These are phyloP conservation scores for Arrhamphus sclerolepis DNA, from an alignment of 2,797 vertebrate species.

Conservation along the genomic window DNA sequence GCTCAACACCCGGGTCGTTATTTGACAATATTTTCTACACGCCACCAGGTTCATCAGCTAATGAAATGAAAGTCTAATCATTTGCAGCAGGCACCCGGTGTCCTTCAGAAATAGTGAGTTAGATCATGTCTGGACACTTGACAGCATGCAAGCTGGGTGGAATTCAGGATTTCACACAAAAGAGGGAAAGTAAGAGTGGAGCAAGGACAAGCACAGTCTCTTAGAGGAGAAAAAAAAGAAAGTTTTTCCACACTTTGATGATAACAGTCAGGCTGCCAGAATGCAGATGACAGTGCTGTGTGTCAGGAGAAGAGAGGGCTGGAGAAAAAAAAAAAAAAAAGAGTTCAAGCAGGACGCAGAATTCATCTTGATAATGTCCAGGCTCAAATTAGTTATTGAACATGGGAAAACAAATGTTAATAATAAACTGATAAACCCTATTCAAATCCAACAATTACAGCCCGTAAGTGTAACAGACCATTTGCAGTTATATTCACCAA, in stretches of 20 bases:
- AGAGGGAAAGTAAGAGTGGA: slow-evolving; percentile 12
- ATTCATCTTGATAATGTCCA: background rate
- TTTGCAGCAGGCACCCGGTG: slow-evolving; percentile 13
- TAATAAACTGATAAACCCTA: no score
- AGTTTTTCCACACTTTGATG: slow-evolving; percentile 34
- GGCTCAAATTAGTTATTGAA: background rate
- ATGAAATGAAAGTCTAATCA: slow-evolving; percentile 31
- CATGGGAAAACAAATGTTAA: background rate
- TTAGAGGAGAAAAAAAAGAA: slow-evolving; percentile 54
- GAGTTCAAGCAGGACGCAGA: background rate
- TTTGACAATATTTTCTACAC: slow-evolving; percentile 23
- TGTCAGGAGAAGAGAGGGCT: slow-evolving; percentile 8
- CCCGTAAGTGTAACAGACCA: background rate
- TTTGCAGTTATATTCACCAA: background rate
- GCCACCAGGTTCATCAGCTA: slow-evolving; percentile 28
- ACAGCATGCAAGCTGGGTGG: slow-evolving; percentile 22
- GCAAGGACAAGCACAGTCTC: slow-evolving; percentile 37
- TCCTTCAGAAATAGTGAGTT: slow-evolving; percentile 26
- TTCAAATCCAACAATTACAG: background rate
- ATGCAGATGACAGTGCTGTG: slow-evolving; percentile 27
- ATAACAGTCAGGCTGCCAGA: slow-evolving; percentile 38
- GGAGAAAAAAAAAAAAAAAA: background rate
- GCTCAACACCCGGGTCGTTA: background rate
- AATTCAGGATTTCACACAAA: slow-evolving; percentile 29
- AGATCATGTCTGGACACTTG: slow-evolving; percentile 20